Evolutionary conservation across 92 coral and sea anemone genomes (phyloP), one percentile per base, ranked within the genome.

Genomic region (Epizoanthus ramosus): DNA sequence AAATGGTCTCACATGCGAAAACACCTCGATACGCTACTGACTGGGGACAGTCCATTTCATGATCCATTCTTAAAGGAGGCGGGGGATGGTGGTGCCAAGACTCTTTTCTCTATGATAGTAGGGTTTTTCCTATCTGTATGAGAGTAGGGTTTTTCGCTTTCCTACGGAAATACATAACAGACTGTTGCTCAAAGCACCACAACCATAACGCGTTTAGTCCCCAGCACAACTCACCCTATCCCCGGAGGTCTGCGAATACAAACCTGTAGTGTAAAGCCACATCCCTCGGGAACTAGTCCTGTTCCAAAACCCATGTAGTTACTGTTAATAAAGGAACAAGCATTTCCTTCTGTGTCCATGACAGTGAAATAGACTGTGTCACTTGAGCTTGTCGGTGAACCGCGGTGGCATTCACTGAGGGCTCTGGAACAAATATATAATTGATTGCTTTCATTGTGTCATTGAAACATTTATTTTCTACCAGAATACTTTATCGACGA

Each of bases 351-450:
- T 1, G 65, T 68, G 59, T 96, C 99, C 6, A 88, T 90, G 28
- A 94, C 99, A 69, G 97, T 92, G 79, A 96, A 92, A 73, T 96
- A 96, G 43, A 93, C 99, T 5, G 99, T 96, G 79, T 96, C 99
- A 61, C 94, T 86, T 2, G 90, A 83, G 80, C 80, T 80, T 69
- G 88, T 80, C 19, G 92, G 97, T 19, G 81, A 54, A 17, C 90
- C 99, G 61, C 92, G 93, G 24, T 54, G 84, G 70, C 64, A 89
- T 43, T 80, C 84, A 21, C 71, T 87, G 8, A 88, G 68, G 18
- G 88, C 89, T 58, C 97, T 92, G 65, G 57, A 77, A 8, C 21
- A 10, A 66, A 45, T 5, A 68, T 24, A 25, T 54, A 5, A 52
- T 21, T 63, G 33, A 9, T 28, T 58, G 22, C 74, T 17, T 18